Base-by-base conservation (phyloP, 2,888 invertebrate species). In the Apamea sordens region DNA sequence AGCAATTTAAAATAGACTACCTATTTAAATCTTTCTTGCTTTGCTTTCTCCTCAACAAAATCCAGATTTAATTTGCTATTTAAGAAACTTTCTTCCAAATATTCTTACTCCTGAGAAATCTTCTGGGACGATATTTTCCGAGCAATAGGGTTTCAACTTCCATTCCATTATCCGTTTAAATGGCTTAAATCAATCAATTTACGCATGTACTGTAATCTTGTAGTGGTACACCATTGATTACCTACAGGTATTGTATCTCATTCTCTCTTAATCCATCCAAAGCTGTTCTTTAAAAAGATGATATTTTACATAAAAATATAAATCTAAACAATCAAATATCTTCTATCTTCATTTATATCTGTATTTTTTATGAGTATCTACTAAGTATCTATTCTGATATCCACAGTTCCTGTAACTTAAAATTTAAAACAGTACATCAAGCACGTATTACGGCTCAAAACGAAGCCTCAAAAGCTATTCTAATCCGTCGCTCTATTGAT, bases 401-500 rank as follows among this genome's bases (percentile, higher is more conserved):
- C 13, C 36, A 36, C 21, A 32, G 64, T 64, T 13, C 6, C 36
- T 24, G 64, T 41, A 24, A 65, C 13, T 15, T 24, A 41, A 65
- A 65, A n/a, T 41, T 8, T 15, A n/a, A 63, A 65, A 41, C 10
- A 67, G 5, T 41, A 6, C 18, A 41, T 10, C 15, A n/a, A n/a
- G 32, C 24, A 15, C 5, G 21, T 32, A 21, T 11, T 24, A 64
- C 7, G n/a, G 69, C 50, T 68, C 13, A 53, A 78, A 70, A 67
- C 44, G 76, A 86, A 86, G 68, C 80, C 86, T 32, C 13, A 73
- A 61, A 71, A 79, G 73, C 64, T 68, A 63, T 73, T 68, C 10
- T n/a, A 68, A 76, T 69, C 56, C 71, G 76, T 59, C 59, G 75
- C 32, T 21, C 50, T 76, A 89, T 89, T 73, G 88, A 87, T 87